Conservation (phyloP, 2,888 invertebrate genomes). For the Drosophila paranaensis region DNA sequence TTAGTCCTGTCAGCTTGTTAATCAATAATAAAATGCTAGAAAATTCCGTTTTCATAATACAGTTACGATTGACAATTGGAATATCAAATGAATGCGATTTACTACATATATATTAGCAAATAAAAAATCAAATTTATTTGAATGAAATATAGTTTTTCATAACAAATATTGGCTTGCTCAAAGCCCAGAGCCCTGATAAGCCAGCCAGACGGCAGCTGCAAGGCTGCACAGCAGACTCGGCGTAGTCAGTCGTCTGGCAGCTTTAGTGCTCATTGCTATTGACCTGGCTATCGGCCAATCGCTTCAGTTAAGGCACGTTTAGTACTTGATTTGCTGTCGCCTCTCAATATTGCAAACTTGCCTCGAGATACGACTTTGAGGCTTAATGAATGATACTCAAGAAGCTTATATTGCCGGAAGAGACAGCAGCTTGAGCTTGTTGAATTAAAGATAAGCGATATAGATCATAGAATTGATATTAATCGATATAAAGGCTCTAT, state of each 20-base stretch:
- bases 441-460: not conserved
- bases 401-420: not conserved
- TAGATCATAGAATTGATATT: not conserved
- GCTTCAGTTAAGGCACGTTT: not conserved
- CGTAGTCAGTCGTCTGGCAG: no score
- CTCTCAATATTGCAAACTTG: not conserved
- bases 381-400: not conserved
- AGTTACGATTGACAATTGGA: not conserved
- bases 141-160: not conserved
- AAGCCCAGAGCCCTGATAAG: not conserved
- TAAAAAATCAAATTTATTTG: not conserved
- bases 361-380: not conserved
- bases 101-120: no score
- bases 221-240: not conserved
- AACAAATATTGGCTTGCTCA: not conserved
- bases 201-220: not conserved
- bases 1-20: not conserved
- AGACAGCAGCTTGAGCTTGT: not conserved
- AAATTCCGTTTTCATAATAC: not conserved
- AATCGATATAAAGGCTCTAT: no score
- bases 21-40: not conserved
- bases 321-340: not conserved
- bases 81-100: not conserved
- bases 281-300: not conserved
- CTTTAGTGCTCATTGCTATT: not conserved